Conservation (phyloP, 2,888 invertebrate species). For the Phragmatobia fuliginosa region DNA sequence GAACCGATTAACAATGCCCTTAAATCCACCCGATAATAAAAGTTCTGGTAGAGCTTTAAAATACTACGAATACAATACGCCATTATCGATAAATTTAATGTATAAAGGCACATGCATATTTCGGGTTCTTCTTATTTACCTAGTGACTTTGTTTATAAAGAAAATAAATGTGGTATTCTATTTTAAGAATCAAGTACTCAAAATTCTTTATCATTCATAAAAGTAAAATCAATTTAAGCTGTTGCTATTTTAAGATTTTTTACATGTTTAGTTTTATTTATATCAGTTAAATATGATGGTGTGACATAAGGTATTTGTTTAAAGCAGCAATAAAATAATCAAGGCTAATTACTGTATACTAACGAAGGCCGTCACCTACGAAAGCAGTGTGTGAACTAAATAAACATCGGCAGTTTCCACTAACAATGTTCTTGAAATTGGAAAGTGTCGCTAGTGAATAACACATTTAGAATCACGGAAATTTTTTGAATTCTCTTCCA, state of each 20-base stretch:
- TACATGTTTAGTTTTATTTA: background rate
- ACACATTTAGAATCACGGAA: background rate
- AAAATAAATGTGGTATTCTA: background rate
- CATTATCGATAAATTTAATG: no score
- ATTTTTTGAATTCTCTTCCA: background rate
- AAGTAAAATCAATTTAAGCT: background rate
- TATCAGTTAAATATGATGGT: background rate
- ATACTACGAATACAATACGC: no score
- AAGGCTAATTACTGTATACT: slow-evolving; percentile 19
- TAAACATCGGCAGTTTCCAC: slow-evolving; percentile 51
- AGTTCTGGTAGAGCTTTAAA: no score
- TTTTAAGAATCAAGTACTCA: background rate
- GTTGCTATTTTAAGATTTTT: background rate
- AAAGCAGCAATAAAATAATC: slow-evolving; percentile 15
- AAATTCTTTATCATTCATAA: background rate
- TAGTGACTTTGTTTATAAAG: background rate
- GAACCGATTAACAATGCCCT: no score
- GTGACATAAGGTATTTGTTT: background rate
- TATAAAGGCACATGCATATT: no score
- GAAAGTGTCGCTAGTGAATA: background rate
- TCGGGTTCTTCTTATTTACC: no score
- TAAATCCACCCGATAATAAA: no score
- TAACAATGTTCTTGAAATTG: slow-evolving; percentile 7
- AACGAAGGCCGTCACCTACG: slow-evolving; percentile 27
- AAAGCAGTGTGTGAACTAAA: slow-evolving; percentile 41